Evolutionary conservation across 2,113 vertebrate species (phyloP).

Genomic region (Hypanus sabinus): DNA sequence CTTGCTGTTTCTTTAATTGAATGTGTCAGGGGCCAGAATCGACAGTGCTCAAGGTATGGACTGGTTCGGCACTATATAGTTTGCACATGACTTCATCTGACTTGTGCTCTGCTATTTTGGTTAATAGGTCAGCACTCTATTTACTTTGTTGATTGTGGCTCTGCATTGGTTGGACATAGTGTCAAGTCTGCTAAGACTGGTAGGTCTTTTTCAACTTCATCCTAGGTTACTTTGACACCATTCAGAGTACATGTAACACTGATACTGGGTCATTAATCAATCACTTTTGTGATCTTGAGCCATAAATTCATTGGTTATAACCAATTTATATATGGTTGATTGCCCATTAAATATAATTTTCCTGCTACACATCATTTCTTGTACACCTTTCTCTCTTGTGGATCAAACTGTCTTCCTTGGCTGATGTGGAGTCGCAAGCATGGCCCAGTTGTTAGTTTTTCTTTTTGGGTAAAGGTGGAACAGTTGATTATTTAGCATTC

Average conservation of each 20-base stretch:
- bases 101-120: slow-evolving; percentile 30
- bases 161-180: slow-evolving; percentile 31
- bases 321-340: background rate
- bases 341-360: background rate
- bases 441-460: background rate
- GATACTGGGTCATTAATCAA: slow-evolving; percentile 19
- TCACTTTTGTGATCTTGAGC: slow-evolving; percentile 10
- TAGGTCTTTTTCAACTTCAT: slow-evolving; percentile 29
- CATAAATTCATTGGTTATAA: background rate
- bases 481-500: background rate
- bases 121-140: slow-evolving; percentile 27
- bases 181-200: slow-evolving; percentile 25
- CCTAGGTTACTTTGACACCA: background rate
- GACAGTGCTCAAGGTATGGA: background rate
- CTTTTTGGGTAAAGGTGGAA: background rate
- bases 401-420: background rate
- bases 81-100: slow-evolving; percentile 34
- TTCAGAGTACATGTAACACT: background rate
- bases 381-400: background rate
- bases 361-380: background rate
- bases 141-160: slow-evolving; percentile 34
- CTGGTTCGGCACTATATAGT: slow-evolving; percentile 17
- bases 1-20: background rate
- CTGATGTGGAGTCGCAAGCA: background rate
- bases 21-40: background rate